Evolutionary conservation across 2,797 vertebrate genomes (phyloP).

Genomic region (Eupleurogrammus muticus): DNA sequence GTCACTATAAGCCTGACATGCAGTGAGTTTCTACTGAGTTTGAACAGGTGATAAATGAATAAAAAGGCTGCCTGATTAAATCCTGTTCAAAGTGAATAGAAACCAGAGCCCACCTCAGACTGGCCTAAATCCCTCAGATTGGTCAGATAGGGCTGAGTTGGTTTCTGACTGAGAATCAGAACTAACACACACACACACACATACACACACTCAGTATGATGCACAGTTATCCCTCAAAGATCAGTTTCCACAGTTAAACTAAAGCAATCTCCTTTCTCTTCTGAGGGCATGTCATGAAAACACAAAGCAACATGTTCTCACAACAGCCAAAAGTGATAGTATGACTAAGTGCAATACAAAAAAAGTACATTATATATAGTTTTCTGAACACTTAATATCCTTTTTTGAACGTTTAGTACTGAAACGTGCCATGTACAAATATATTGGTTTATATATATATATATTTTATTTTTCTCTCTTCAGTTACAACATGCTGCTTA

Average conservation of each 20-base stretch:
- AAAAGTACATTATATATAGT: conserved; percentile 78
- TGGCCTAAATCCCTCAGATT: background rate
- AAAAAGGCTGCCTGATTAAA: background rate
- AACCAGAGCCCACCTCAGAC: conserved; percentile 11
- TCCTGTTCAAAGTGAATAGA: background rate
- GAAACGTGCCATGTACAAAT: conserved; percentile 82
- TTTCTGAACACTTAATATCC: conserved; percentile 83
- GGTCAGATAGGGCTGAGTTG: background rate
- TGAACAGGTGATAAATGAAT: conserved; percentile 6
- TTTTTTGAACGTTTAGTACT: conserved; percentile 77
- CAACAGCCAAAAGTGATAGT: conserved; percentile 87
- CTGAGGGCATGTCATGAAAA: conserved; percentile 44
- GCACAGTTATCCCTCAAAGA: conserved; percentile 45
- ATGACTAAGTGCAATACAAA: conserved; percentile 96
- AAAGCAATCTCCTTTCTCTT: conserved; percentile 38
- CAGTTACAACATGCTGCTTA: conserved; percentile 95
- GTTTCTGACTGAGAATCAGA: conserved; percentile 17
- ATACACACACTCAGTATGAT: conserved; percentile 20
- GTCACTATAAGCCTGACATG: background rate
- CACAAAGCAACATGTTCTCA: conserved; percentile 70
- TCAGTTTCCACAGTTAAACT: conserved; percentile 35
- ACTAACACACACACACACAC: conserved; percentile 11
- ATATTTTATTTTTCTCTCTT: conserved; percentile 77
- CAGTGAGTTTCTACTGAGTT: conserved; percentile 15
- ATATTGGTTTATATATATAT: conserved; percentile 86